phyloP scores from a whole-genome alignment of 2,797 vertebrate genomes.

The Hybognathus amarus region DNA sequence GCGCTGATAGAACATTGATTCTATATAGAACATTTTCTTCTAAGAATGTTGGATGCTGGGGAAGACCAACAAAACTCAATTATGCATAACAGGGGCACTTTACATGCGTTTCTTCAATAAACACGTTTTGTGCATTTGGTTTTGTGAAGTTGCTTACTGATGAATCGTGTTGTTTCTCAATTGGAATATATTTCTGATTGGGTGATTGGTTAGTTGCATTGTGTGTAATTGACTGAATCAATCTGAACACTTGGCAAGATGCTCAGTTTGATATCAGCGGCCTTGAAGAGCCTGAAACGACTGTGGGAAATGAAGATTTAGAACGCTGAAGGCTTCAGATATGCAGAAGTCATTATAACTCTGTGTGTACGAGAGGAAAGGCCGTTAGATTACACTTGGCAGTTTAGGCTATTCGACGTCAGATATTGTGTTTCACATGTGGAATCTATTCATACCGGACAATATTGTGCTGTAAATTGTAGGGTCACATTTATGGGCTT shows the following conservation, averaged over 20 bases:
- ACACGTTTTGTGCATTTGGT: not conserved
- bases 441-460: constrained; percentile 12
- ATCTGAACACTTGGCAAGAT: not conserved
- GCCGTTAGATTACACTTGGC: not conserved
- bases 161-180: not conserved
- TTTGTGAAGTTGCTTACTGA: not conserved
- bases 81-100: not conserved
- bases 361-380: not conserved
- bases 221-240: not conserved
- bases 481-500: not conserved
- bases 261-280: not conserved
- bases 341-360: constrained; percentile 18
- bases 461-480: not conserved
- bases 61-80: not conserved
- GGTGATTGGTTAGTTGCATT: not conserved
- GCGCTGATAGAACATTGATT: no score
- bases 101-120: not conserved
- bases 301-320: not conserved
- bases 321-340: not conserved
- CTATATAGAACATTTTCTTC: no score
- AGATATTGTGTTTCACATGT: constrained; percentile 27
- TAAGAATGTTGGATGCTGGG: not conserved
- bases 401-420: constrained; percentile 5
- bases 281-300: not conserved
- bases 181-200: not conserved